A percentile compares a stretch with the other conserved stretches of the same genome.
These are phyloP conservation scores for Scaptodrosophila lebanonensis DNA, from an alignment of 1,140 invertebrate species.

Conservation along the genomic window DNA sequence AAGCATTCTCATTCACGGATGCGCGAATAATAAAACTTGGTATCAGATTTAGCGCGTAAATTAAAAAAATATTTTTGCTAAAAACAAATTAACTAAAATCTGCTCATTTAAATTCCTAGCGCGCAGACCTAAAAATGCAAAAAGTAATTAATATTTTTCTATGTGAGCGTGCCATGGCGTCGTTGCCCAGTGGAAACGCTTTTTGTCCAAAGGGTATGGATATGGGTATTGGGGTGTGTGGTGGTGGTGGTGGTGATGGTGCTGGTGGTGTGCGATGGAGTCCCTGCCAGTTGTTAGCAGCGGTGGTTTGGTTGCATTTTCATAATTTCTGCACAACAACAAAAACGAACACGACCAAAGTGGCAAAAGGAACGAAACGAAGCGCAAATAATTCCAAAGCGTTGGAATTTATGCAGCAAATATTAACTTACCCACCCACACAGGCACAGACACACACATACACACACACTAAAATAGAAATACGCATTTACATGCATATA, in stretches of 20 bases:
- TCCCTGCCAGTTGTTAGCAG: not conserved
- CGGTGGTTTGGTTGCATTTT: conserved; percentile 43
- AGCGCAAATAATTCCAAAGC: conserved; percentile 65
- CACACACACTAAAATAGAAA: not conserved
- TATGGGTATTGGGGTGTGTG: not conserved
- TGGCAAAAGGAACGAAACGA: conserved; percentile 41
- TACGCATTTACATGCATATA: no score
- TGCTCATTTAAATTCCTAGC: conserved; percentile 54
- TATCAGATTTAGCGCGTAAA: conserved; percentile 25
- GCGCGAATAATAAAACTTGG: conserved; percentile 8
- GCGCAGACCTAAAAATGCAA: conserved; percentile 43
- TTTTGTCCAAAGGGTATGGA: not conserved
- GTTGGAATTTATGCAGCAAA: conserved; percentile 72
- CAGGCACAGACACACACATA: conserved; percentile 24
- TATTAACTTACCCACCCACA: conserved; percentile 65
- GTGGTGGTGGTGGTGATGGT: conserved; percentile 11
- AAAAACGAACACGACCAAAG: conserved; percentile 38
- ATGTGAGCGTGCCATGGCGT: conserved; percentile 11
- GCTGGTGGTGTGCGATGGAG: conserved; percentile 3
- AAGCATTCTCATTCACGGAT: no score
- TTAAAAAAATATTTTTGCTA: conserved; percentile 31
- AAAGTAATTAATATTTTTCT: conserved; percentile 63
- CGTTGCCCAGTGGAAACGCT: conserved; percentile 1
- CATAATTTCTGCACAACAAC: conserved; percentile 65
- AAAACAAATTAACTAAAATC: conserved; percentile 61